Base-by-base conservation (phyloP, 2,888 invertebrate genomes). In the Dusona sp. region DNA sequence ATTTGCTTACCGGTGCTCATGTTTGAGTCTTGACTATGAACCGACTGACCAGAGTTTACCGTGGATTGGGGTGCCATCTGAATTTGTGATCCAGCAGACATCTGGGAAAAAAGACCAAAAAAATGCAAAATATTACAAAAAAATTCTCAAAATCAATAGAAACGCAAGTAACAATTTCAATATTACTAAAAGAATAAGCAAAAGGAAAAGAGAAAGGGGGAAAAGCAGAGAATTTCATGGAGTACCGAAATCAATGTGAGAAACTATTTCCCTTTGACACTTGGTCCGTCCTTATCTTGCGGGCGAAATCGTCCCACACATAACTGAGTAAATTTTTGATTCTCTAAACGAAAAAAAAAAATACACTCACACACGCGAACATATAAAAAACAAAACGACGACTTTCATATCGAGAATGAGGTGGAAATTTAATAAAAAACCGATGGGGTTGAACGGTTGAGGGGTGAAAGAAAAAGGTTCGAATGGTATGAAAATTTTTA, bases 61-160 rank as follows among this genome's bases (percentile, higher is more conserved):
- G 97, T 97, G 95, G 97, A 97, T 96, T 98, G 98, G 95, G 98
- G 98, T 97, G 98, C 98, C 98, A 98, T 98, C 97, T 98, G 98
- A 97, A 98, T 97, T 97, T 98, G 98, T 96, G 98, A 97, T 96
- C 98, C 98, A 96, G 98, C 98, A 97, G 98, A 98, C 98, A 98
- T 98, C 98, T 98, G 96, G 92, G 97, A 96, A 67, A 48, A 54
- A 38, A 67, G 19, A 9, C 7, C 13, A n/a, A 8, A 25, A 72
- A 72, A 80, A 80, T 16, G 25, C 3, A 16, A 61, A 68, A 68
- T 36, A 25, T 72, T 25, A 7, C 2, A 9, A 19, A 33, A 33
- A 61, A 29, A 13, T 25, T 4, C 0, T 57, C 1, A 25, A 61
- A 16, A 7, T 16, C 16, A 61, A 16, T 16, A 6, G 0, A 29